phyloP scores from a whole-genome alignment of 2,888 invertebrate species.

The Steromphala cineraria region DNA sequence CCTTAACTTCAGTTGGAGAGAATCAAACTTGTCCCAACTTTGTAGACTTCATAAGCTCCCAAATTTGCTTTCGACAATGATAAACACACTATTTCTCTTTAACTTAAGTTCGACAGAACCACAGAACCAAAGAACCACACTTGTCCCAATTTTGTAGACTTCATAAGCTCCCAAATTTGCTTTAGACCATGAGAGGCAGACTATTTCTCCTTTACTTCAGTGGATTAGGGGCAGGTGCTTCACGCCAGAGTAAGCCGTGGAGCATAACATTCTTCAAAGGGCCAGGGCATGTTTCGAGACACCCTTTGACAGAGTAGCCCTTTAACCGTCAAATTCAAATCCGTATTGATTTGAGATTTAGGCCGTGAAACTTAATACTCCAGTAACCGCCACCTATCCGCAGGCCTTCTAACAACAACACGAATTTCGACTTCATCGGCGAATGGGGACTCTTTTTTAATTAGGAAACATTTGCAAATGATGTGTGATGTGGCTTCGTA shows the following conservation, averaged over 20 bases:
- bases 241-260: neutral
- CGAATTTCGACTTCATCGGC: slow-evolving; percentile 5
- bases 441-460: neutral
- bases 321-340: slow-evolving; percentile 15
- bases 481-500: slow-evolving; percentile 17
- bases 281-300: neutral
- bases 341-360: slow-evolving; percentile 20
- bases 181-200: no score
- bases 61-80: no score
- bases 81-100: no score
- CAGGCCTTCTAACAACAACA: slow-evolving; percentile 10
- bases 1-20: no score
- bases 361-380: slow-evolving; percentile 1
- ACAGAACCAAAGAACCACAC: no score
- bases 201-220: neutral
- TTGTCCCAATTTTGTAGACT: no score
- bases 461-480: neutral
- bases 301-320: neutral
- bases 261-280: slow-evolving; percentile 14
- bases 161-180: no score
- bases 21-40: no score
- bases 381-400: neutral
- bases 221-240: slow-evolving; percentile 19
- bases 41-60: no score
- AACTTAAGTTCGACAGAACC: no score